phyloP scores from a whole-genome alignment of 1,140 invertebrate species.

The Pseudomyrmex flavicornis region DNA sequence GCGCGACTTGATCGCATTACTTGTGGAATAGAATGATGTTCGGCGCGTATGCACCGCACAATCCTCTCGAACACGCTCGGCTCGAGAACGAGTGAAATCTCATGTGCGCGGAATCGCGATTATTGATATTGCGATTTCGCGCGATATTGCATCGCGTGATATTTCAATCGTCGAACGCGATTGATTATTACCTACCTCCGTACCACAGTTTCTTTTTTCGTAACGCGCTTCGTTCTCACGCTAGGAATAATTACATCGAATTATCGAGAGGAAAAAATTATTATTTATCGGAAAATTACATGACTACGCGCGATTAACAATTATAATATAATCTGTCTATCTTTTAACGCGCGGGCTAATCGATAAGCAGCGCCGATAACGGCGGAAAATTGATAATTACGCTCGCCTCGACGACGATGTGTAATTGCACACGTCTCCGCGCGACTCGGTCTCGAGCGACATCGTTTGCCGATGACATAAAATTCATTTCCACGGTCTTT shows the following conservation, averaged over 20 bases:
- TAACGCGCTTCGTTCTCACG: not conserved
- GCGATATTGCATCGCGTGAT: too few species aligned
- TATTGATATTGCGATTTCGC: not conserved
- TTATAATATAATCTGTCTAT: constrained; percentile 28
- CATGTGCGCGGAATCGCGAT: not conserved
- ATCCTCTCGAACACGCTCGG: not conserved
- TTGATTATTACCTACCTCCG: too few species aligned
- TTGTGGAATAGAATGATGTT: constrained; percentile 43
- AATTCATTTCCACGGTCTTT: constrained; percentile 4
- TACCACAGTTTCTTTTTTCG: not conserved
- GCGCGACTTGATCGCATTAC: constrained; percentile 14
- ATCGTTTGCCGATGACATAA: not conserved
- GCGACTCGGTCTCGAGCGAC: not conserved
- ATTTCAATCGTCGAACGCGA: too few species aligned
- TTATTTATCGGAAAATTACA: constrained; percentile 17
- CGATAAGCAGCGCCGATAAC: constrained; percentile 11
- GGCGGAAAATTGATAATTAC: constrained; percentile 41
- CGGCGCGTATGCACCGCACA: not conserved
- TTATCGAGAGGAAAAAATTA: not conserved
- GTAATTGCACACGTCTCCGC: constrained; percentile 39
- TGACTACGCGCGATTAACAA: not conserved
- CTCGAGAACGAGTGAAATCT: not conserved
- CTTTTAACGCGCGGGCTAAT: not conserved
- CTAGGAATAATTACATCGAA: not conserved
- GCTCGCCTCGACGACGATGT: constrained; percentile 9